These are phyloP conservation scores for Myioborus melanocephalus DNA, from an alignment of 2,797 vertebrate genomes.

Conservation along the genomic window DNA sequence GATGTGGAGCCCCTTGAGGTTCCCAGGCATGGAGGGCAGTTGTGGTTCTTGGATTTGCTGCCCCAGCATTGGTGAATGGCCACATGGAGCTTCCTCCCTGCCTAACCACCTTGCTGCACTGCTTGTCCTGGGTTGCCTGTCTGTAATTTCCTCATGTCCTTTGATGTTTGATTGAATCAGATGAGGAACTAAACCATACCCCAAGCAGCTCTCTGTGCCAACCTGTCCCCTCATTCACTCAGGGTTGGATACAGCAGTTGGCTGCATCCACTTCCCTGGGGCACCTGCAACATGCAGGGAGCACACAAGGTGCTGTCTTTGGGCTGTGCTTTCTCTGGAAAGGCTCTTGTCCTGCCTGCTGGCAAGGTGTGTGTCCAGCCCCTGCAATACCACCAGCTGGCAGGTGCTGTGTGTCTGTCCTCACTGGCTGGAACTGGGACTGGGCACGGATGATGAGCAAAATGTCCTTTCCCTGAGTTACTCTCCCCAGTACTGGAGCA, in stretches of 20 bases:
- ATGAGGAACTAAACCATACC: neutral
- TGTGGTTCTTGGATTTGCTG: neutral
- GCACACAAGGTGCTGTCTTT: neutral
- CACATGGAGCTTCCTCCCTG: neutral
- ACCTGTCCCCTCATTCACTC: neutral
- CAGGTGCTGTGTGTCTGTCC: neutral
- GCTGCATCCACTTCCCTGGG: neutral
- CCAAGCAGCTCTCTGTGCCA: neutral
- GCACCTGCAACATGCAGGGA: neutral
- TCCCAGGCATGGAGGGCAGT: neutral
- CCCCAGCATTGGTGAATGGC: neutral
- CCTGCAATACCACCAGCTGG: neutral
- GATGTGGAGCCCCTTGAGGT: neutral
- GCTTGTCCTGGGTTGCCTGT: neutral
- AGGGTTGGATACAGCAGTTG: neutral
- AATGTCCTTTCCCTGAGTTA: neutral
- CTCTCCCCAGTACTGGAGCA: neutral
- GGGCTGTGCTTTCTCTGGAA: neutral
- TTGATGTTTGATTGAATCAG: neutral
- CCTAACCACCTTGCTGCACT: neutral
- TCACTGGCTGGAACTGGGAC: neutral
- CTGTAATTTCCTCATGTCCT: neutral
- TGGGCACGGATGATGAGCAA: rapidly evolving
- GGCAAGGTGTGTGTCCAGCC: neutral
- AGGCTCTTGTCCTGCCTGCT: neutral